Evolutionary conservation across 2,113 vertebrate species (phyloP).

Genomic region (Festucalex cinctus): DNA sequence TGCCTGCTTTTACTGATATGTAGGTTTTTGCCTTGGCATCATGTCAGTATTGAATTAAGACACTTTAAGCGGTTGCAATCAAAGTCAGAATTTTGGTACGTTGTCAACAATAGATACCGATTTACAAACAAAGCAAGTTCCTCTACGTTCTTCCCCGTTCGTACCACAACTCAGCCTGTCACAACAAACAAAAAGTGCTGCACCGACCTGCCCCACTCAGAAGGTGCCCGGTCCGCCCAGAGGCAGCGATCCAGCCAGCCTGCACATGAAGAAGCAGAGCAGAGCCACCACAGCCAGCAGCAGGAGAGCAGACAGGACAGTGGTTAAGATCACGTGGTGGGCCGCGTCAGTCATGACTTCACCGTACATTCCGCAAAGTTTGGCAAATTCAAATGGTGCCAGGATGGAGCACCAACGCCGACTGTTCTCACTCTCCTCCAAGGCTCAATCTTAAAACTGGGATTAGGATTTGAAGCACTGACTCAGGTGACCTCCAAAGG

Average conservation of each 20-base stretch:
- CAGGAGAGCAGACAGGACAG: constrained; percentile 43
- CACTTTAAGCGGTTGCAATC: no score
- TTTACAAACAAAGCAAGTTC: background rate
- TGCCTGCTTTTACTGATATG: no score
- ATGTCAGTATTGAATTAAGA: no score
- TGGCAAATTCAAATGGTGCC: background rate
- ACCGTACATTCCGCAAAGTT: background rate
- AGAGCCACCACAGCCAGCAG: constrained; percentile 56
- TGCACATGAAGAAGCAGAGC: constrained; percentile 74
- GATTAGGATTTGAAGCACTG: constrained; percentile 43
- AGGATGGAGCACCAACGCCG: background rate
- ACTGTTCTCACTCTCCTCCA: background rate
- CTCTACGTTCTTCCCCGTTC: background rate
- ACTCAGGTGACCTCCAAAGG: background rate
- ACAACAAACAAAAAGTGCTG: background rate
- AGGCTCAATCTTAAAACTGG: constrained; percentile 4
- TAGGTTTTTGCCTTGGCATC: no score
- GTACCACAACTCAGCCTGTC: background rate
- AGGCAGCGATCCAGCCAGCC: constrained; percentile 62
- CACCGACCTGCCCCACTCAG: constrained; percentile 34
- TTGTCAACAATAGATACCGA: background rate
- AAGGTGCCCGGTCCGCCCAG: constrained; percentile 59
- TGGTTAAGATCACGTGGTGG: constrained; percentile 48
- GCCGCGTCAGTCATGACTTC: constrained; percentile 47
- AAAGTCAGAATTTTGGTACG: no score